Conservation (phyloP, 2,888 invertebrate genomes). For the Tridacna gigas region DNA sequence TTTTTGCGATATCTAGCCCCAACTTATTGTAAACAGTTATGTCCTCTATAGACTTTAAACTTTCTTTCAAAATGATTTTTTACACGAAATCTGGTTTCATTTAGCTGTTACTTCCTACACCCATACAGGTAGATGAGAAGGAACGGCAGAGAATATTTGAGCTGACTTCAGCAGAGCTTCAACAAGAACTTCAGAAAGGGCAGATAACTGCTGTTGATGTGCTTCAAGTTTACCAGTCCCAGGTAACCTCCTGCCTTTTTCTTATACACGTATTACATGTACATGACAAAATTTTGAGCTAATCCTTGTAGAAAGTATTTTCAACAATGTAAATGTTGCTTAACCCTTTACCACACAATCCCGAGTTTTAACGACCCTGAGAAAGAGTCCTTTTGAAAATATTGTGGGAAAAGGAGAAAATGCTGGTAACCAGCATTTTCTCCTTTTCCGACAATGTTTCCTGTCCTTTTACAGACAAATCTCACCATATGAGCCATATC, state of each 20-base stretch:
- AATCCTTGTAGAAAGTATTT: too few relatives aligned
- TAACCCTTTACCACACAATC: too few relatives aligned
- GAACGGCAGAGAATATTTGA: constrained; percentile 49
- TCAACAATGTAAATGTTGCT: too few relatives aligned
- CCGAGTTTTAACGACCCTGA: too few relatives aligned
- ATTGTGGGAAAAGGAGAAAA: not conserved
- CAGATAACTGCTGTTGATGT: constrained; percentile 68
- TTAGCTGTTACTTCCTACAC: not conserved
- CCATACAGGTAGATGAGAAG: constrained; percentile 43
- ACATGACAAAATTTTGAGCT: too few relatives aligned
- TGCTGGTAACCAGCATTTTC: not conserved
- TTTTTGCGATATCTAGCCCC: too few relatives aligned
- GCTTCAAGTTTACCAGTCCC: constrained; percentile 70
- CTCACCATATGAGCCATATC: not conserved
- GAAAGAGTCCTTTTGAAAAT: too few relatives aligned
- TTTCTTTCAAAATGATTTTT: too few relatives aligned
- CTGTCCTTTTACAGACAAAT: not conserved
- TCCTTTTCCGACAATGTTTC: too few relatives aligned
- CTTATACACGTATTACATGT: too few relatives aligned
- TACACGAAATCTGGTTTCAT: not conserved
- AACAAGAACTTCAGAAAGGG: constrained; percentile 64
- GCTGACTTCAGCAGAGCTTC: constrained; percentile 59
- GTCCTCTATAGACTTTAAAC: too few relatives aligned
- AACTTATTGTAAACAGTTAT: too few relatives aligned
- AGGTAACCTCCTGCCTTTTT: constrained; percentile 40